These are phyloP conservation scores for Amblyjoppa proteus DNA, from an alignment of 2,888 invertebrate species.

Conservation along the genomic window DNA sequence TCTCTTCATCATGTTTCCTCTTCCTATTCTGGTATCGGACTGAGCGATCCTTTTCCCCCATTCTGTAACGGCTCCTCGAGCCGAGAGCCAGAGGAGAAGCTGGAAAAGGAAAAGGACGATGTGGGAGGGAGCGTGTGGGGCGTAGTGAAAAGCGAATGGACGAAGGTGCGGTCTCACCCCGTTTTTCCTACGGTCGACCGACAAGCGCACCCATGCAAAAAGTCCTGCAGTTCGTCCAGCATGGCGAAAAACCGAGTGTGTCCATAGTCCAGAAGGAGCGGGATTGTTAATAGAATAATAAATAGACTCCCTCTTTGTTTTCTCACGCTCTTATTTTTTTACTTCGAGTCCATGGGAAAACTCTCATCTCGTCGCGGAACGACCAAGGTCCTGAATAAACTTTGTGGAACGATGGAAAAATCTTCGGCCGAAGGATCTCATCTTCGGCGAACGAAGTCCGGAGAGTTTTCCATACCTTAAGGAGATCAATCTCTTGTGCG, in stretches of 20 bases:
- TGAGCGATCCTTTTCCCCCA: slow-evolving; percentile 78
- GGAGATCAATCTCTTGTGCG: neutral
- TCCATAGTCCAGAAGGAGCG: slow-evolving; percentile 42
- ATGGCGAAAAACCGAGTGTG: slow-evolving; percentile 65
- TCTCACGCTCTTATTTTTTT: slow-evolving; percentile 70
- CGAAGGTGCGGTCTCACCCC: slow-evolving; percentile 56
- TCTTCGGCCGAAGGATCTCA: slow-evolving; percentile 4
- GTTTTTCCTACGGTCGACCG: slow-evolving; percentile 57
- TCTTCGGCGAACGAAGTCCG: slow-evolving; percentile 31
- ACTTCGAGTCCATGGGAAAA: slow-evolving; percentile 34
- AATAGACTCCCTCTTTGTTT: slow-evolving; percentile 77
- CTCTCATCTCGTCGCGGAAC: slow-evolving; percentile 25
- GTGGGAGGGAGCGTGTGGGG: slow-evolving; percentile 18
- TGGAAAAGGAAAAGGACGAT: slow-evolving; percentile 49
- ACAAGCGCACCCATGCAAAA: slow-evolving; percentile 30
- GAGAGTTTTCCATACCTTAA: slow-evolving; percentile 24
- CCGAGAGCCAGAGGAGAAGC: slow-evolving; percentile 46
- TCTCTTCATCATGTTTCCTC: slow-evolving; percentile 56
- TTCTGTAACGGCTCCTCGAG: slow-evolving; percentile 72
- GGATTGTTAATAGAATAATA: slow-evolving; percentile 82
- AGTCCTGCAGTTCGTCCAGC: slow-evolving; percentile 69
- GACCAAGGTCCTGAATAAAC: slow-evolving; percentile 75
- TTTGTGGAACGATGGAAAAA: slow-evolving; percentile 70
- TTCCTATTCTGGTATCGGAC: slow-evolving; percentile 77
- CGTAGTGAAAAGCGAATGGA: slow-evolving; percentile 24